phyloP scores from a whole-genome alignment of 2,113 vertebrate species.

The Promerops cafer region DNA sequence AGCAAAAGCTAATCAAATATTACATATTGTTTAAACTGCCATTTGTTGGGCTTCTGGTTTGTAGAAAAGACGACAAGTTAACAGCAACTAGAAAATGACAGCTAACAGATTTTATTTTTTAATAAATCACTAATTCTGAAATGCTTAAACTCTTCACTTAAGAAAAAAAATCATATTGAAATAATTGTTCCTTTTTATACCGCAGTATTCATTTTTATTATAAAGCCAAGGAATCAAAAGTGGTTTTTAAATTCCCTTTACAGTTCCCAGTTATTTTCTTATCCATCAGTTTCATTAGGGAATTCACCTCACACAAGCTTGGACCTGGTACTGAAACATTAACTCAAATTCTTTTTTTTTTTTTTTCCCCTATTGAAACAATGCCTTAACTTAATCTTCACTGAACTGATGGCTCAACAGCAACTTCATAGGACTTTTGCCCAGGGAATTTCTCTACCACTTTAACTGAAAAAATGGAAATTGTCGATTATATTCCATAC shows the following conservation, averaged over 20 bases:
- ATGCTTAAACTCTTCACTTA: fast-evolving
- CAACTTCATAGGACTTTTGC: neutral
- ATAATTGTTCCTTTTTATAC: neutral
- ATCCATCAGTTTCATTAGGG: neutral
- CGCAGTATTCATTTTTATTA: neutral
- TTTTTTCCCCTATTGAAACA: neutral
- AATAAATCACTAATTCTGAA: neutral
- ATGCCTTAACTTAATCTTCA: neutral
- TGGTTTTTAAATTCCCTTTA: neutral
- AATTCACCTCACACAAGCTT: neutral
- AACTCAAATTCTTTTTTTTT: neutral
- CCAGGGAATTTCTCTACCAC: neutral
- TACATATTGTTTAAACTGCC: neutral
- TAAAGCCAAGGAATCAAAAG: neutral
- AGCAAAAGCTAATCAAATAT: neutral
- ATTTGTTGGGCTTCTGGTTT: neutral
- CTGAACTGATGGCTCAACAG: neutral
- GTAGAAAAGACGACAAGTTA: neutral
- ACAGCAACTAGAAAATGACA: neutral
- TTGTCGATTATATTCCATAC: neutral
- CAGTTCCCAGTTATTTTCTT: neutral
- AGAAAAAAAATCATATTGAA: neutral
- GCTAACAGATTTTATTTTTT: neutral
- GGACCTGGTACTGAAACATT: neutral
- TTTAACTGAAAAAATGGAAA: neutral